These are phyloP conservation scores for Strigops habroptila DNA, from an alignment of 2,113 vertebrate genomes.

Conservation along the genomic window DNA sequence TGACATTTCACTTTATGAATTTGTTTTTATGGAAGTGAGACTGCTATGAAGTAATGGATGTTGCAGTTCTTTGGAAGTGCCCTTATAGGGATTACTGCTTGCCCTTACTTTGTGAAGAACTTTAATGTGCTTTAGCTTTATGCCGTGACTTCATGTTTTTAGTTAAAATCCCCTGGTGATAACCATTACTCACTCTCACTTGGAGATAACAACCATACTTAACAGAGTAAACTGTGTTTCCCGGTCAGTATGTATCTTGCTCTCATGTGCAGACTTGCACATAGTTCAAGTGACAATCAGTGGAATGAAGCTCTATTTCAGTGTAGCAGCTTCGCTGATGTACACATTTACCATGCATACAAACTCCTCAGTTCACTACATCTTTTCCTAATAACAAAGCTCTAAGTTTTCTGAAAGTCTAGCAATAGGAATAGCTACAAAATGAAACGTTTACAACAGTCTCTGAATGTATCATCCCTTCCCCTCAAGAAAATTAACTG, in stretches of 20 bases:
- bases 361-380: neutral
- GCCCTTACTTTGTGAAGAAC: neutral
- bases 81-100: neutral
- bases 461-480: neutral
- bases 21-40: neutral
- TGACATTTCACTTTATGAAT: constrained; percentile 11
- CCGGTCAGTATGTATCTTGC: neutral
- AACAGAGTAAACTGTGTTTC: neutral
- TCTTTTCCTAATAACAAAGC: neutral
- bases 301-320: neutral
- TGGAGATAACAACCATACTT: neutral
- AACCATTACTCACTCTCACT: neutral
- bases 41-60: neutral
- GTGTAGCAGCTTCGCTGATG: neutral
- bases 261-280: neutral
- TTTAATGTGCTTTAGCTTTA: neutral
- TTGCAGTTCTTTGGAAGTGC: neutral
- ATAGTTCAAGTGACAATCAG: neutral
- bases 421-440: neutral
- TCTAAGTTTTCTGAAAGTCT: neutral
- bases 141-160: neutral
- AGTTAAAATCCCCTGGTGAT: neutral
- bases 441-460: neutral
- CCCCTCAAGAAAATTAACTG: neutral
- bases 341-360: accelerated